These are phyloP conservation scores for Emydocephalus ijimae DNA, from an alignment of 2,113 vertebrate species.

Conservation along the genomic window DNA sequence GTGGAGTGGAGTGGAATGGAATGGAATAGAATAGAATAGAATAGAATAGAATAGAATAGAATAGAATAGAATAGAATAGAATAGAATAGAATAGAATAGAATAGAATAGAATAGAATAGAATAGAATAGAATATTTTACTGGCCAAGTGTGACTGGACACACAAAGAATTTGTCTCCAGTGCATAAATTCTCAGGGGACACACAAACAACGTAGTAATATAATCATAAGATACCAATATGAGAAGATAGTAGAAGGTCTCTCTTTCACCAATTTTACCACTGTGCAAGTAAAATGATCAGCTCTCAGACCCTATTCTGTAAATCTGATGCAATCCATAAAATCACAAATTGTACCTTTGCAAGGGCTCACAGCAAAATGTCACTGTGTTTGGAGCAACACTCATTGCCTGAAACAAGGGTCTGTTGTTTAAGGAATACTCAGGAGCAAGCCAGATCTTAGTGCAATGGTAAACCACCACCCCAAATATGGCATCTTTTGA, in stretches of 20 bases:
- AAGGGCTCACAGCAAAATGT: neutral
- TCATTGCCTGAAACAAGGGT: neutral
- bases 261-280: neutral
- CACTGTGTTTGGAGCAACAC: neutral
- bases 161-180: too few relatives aligned
- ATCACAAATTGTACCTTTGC: neutral
- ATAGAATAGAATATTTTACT: too few relatives aligned
- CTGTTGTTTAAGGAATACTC: neutral
- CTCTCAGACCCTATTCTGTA: neutral
- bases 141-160: too few relatives aligned
- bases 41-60: accelerated
- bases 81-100: too few relatives aligned
- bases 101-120: too few relatives aligned
- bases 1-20: accelerated
- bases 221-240: neutral
- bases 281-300: neutral
- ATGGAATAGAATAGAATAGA: neutral
- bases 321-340: neutral
- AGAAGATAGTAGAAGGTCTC: neutral
- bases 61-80: too few relatives aligned
- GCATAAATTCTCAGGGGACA: too few relatives aligned
- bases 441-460: neutral
- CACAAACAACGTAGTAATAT: neutral
- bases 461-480: neutral
- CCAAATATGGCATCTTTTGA: neutral